Base-by-base conservation (phyloP, 2,888 invertebrate genomes). In the Hirtodrosophila cameraria region DNA sequence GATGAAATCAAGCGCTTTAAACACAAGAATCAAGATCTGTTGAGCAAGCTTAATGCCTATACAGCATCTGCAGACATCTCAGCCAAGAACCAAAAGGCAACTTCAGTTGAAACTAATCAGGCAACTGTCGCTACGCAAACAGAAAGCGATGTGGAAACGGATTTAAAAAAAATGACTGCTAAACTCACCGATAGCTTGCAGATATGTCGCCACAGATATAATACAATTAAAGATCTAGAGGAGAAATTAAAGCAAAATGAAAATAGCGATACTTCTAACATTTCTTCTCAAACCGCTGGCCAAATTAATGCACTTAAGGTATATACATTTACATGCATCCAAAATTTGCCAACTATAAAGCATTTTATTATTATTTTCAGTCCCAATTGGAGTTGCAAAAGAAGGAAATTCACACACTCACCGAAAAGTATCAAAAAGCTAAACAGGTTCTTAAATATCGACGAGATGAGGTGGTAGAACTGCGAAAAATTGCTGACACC, bases 1-100 rank as follows among this genome's bases (percentile, higher is more conserved):
- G 60, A 54, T 13, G 90, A 90, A 60, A 48, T 89, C 0, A 86
- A 84, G 52, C 85, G 87, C 13, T 69, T 79, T n/a, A 87, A 83
- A 27, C 73, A 69, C 13, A 87, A 86, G 38, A 69, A 87, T 15
- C 27, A 20, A 0, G 81, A 82, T 35, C 54, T 84, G 3, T 52
- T 58, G 9, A 46, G 36, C 8, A 74, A 57, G 18, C 1, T 84
- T 0, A 70, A 43, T 11, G 39, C 43, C 1, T 35, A 61, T n/a
- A 30, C 60, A 2, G 50, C 36, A 30, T 41, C 75, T 5, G 41
- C 58, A 4, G 43, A 57, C 4, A 30, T 12, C 13, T 9, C 36
- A 3, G 39, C 15, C 3, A 50, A 8, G 12, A 16, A 8, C 1
- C 35, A 30, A 50, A 6, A 6, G 9, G 12, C 53, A 7, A 27